Evolutionary conservation across 2,797 vertebrate genomes (phyloP).

Genomic region (Lates japonicus): DNA sequence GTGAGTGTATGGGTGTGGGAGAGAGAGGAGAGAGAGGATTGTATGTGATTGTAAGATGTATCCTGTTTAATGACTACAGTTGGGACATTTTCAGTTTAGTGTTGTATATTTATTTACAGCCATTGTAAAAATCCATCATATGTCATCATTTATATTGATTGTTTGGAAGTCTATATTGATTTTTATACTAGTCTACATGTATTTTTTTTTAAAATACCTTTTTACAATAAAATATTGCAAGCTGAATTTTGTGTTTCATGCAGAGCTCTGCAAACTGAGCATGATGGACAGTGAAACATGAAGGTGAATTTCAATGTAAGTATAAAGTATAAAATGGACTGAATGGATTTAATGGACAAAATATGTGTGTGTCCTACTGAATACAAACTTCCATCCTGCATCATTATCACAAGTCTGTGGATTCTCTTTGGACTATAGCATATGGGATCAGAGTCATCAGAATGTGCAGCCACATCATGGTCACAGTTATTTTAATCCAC

Average conservation of each 20-base stretch:
- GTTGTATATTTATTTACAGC: constrained; percentile 12
- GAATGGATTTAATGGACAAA: neutral
- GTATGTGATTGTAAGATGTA: constrained; percentile 35
- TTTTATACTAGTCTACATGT: constrained; percentile 47
- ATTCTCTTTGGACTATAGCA: neutral
- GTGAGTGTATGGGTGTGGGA: constrained; percentile 84
- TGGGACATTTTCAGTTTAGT: neutral
- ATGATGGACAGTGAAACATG: neutral
- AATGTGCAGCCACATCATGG: neutral
- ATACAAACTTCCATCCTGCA: neutral
- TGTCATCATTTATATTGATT: constrained; percentile 48
- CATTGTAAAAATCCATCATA: constrained; percentile 59
- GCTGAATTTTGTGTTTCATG: constrained; percentile 2
- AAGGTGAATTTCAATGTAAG: neutral
- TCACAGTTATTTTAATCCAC: neutral
- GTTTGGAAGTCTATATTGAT: constrained; percentile 21
- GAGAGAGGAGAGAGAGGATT: neutral
- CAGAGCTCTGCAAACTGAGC: neutral
- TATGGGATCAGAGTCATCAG: neutral
- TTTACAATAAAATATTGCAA: constrained; percentile 69
- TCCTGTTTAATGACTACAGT: neutral
- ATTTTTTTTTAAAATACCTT: constrained; percentile 58
- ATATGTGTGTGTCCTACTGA: neutral
- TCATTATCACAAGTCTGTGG: neutral
- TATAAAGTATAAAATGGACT: neutral